Evolutionary conservation across 2,888 invertebrate genomes (phyloP).

Genomic region (Podotricha telesiphe): DNA sequence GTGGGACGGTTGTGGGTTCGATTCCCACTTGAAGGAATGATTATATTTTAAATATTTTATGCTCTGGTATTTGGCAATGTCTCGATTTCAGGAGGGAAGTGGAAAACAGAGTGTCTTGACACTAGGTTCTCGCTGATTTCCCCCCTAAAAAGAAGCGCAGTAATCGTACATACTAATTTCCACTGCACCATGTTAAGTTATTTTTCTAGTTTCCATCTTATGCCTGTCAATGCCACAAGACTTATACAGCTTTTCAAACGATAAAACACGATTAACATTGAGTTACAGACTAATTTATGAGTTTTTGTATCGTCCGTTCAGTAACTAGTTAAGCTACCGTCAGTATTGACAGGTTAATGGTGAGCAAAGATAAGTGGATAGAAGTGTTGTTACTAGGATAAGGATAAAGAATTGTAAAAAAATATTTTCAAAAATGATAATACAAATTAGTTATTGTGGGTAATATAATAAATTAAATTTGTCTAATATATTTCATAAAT

Average conservation of each 20-base stretch:
- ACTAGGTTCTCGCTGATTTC: neutral
- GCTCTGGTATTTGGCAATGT: no score
- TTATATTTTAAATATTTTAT: no score
- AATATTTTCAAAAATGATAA: neutral
- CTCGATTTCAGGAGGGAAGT: no score
- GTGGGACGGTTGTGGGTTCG: no score
- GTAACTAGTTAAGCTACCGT: constrained; percentile 18
- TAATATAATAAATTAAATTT: no score
- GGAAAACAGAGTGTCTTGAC: no score
- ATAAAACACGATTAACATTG: constrained; percentile 55
- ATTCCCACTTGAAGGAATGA: no score
- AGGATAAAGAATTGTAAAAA: neutral
- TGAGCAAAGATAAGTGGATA: constrained; percentile 23
- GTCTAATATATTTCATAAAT: no score
- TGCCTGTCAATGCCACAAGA: constrained; percentile 2
- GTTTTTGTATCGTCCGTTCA: constrained; percentile 19
- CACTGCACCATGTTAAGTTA: neutral
- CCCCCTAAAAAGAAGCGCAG: no score
- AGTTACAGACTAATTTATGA: constrained; percentile 46
- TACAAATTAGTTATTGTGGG: neutral
- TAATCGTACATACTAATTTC: neutral
- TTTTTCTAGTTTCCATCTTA: neutral
- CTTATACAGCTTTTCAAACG: constrained; percentile 53
- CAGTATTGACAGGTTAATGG: constrained; percentile 21
- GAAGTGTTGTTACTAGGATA: neutral